A percentile compares a stretch with the other conserved stretches of the same genome.
phyloP scores from a whole-genome alignment of 2,113 vertebrate species.

The Silurus meridionalis region DNA sequence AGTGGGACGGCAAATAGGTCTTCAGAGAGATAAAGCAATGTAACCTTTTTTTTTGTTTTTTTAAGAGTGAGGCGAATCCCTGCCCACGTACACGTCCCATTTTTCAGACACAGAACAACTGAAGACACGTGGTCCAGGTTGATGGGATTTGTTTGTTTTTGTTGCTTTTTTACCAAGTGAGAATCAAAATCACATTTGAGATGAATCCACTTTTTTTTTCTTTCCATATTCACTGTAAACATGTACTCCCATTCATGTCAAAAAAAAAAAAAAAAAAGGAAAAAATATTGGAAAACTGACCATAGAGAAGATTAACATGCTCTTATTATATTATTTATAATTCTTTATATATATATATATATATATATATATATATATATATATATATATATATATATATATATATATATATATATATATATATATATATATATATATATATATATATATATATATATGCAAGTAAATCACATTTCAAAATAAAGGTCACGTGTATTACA shows the following conservation, averaged over 20 bases:
- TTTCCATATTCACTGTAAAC: slow-evolving; percentile 57
- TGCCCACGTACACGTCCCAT: slow-evolving; percentile 11
- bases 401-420: no score
- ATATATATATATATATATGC: slow-evolving; percentile 61
- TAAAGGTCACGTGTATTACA: slow-evolving; percentile 68
- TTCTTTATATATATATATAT: no score
- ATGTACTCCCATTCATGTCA: slow-evolving; percentile 59
- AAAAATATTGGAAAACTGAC: slow-evolving; percentile 52
- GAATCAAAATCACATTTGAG: slow-evolving; percentile 52
- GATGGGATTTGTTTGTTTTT: background rate
- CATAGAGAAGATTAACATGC: slow-evolving; percentile 72
- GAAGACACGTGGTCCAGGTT: slow-evolving; percentile 39
- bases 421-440: background rate
- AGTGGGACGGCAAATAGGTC: background rate
- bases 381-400: no score
- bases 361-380: background rate
- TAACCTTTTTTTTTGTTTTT: background rate
- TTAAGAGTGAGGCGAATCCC: background rate
- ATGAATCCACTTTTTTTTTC: slow-evolving; percentile 46
- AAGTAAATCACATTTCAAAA: slow-evolving; percentile 69
- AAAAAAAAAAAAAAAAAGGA: slow-evolving; percentile 47
- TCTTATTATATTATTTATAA: slow-evolving; percentile 30
- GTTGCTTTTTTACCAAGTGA: slow-evolving; percentile 37
- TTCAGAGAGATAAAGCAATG: background rate
- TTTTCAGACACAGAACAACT: slow-evolving; percentile 11